phyloP scores from a whole-genome alignment of 2,797 vertebrate species.

The Poeciliopsis gracilis region DNA sequence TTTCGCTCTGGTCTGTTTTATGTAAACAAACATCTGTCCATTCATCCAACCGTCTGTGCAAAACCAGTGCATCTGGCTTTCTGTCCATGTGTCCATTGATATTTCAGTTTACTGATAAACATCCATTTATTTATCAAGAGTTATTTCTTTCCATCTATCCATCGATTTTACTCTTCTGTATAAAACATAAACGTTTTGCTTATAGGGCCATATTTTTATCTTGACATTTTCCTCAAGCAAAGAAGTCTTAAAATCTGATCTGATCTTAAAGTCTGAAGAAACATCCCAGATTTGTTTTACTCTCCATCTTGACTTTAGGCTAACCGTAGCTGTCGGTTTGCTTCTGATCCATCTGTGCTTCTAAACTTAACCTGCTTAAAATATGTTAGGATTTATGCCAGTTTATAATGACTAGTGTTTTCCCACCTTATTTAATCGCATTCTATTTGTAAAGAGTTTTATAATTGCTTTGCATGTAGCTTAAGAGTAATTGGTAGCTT shows the following conservation, averaged over 20 bases:
- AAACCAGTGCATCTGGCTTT: background rate
- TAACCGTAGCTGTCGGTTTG: background rate
- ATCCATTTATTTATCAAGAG: background rate
- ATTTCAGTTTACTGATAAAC: background rate
- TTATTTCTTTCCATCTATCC: background rate
- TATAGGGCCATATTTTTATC: background rate
- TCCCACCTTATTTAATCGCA: background rate
- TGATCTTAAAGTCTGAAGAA: background rate
- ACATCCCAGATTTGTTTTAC: background rate
- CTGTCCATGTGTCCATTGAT: background rate
- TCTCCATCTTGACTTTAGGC: background rate
- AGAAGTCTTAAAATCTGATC: background rate
- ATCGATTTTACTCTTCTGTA: background rate
- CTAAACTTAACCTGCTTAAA: background rate
- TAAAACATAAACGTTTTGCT: background rate
- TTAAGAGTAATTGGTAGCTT: background rate
- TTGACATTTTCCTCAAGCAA: background rate
- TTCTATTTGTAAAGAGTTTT: background rate
- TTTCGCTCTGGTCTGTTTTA: background rate
- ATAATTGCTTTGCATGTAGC: background rate
- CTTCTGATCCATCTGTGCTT: background rate
- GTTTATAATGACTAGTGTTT: background rate
- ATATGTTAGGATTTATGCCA: background rate
- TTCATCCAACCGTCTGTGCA: background rate
- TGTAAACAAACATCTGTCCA: background rate